Conservation (phyloP, 2,888 invertebrate genomes). For the Psococerastis gibbosa region DNA sequence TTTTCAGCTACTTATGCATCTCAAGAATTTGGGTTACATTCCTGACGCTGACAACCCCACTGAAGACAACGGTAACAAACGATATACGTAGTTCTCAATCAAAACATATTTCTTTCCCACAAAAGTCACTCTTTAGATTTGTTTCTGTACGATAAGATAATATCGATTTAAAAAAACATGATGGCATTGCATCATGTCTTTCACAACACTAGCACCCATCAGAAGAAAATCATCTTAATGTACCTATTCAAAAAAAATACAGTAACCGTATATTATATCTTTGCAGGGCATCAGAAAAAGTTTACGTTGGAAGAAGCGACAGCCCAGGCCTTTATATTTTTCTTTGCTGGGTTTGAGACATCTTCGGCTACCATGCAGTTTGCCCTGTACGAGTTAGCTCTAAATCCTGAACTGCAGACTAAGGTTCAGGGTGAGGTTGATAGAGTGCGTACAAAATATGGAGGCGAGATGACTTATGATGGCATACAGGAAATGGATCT, state of each 20-base stretch:
- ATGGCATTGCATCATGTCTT: no score
- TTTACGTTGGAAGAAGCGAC: slow-evolving; percentile 26
- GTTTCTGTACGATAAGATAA: no score
- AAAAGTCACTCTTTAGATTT: no score
- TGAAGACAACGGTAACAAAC: background rate
- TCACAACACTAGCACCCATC: background rate
- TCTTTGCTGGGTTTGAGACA: slow-evolving; percentile 31
- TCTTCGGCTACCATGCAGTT: slow-evolving; percentile 29
- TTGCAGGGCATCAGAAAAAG: slow-evolving; percentile 9
- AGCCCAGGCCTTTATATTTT: slow-evolving; percentile 29
- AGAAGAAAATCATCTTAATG: no score
- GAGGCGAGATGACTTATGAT: slow-evolving; percentile 26
- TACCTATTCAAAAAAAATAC: no score
- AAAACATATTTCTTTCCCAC: no score
- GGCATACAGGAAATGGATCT: slow-evolving; percentile 28
- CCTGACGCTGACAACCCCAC: background rate
- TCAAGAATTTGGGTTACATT: slow-evolving; percentile 12
- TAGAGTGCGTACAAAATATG: slow-evolving; percentile 22
- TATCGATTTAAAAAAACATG: no score
- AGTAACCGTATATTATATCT: no score
- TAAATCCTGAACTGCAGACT: slow-evolving; percentile 25
- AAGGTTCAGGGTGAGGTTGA: slow-evolving; percentile 26
- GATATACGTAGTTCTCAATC: no score
- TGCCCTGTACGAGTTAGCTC: slow-evolving; percentile 28
- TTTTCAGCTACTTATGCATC: slow-evolving; percentile 18